Base-by-base conservation (phyloP, 2,888 invertebrate species). In the Andrena praecox region DNA sequence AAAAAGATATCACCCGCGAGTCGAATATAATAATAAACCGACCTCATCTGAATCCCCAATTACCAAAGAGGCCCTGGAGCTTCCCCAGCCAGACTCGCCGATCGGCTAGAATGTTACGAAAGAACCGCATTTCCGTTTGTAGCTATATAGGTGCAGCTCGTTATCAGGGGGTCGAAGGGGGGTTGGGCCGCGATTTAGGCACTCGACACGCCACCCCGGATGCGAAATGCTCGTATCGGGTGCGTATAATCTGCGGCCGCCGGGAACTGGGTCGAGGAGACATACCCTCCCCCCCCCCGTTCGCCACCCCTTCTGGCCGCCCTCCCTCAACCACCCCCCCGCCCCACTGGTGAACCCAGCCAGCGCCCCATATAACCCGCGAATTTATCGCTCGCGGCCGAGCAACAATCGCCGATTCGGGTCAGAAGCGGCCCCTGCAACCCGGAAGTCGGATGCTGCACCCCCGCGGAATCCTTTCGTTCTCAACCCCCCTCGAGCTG, bases 331-430 rank as follows among this genome's bases (percentile, higher is more conserved):
- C 42, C n/a, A 27, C 42, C 24, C 35, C 35, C 12, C 4, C 35
- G 66, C 31, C 60, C 62, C 62, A 8, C 64, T 3, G 24, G 35
- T 24, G 35, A 73, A 63, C 71, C 77, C 82, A 56, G 24, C 68
- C 60, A 63, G 52, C 74, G 70, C 56, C 77, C 78, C 75, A 66
- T 78, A 81, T 78, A 82, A 74, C 67, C 73, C 72, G 80, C 78
- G 81, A 88, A 89, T 89, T 89, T 89, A 89, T 89, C 84, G 87
- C 87, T 85, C 85, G 87, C 85, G 79, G 80, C 82, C 81, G 89
- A 88, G 88, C 88, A 89, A 89, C 89, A 89, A 89, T 90, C 87
- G 82, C 20, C 84, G 88, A 90, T 87, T 90, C 87, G 85, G 88
- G 88, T 89, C 88, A 86, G 80, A 80, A 64, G 56, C 82, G 79